These are phyloP conservation scores for Cyprinodon diabolis DNA, from an alignment of 2,797 vertebrate genomes.

Conservation along the genomic window DNA sequence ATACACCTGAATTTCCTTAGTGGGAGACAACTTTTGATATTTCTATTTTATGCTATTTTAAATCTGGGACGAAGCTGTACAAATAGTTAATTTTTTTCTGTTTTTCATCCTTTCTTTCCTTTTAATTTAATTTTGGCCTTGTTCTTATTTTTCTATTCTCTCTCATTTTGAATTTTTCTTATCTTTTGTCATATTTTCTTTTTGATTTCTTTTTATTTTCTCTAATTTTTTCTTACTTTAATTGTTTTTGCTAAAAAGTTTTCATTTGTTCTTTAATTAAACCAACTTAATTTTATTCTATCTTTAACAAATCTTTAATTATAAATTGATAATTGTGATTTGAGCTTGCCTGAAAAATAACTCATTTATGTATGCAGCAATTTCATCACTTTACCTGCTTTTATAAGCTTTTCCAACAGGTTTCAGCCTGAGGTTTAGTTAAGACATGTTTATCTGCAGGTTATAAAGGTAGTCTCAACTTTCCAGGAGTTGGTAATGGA, in stretches of 20 bases:
- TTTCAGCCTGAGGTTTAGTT: background rate
- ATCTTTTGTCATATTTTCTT: background rate
- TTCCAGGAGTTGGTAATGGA: slow-evolving; percentile 53
- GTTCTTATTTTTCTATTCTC: background rate
- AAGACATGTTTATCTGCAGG: slow-evolving; percentile 39
- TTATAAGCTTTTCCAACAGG: background rate
- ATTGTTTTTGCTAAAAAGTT: too few relatives aligned
- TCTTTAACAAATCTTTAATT: background rate
- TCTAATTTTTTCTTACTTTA: background rate
- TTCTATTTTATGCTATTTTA: slow-evolving; percentile 2
- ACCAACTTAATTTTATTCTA: too few relatives aligned
- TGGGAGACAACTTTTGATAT: too few relatives aligned
- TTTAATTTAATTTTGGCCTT: background rate
- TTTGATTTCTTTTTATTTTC: background rate
- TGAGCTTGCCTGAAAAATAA: background rate
- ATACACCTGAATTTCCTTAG: too few relatives aligned
- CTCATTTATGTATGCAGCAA: background rate
- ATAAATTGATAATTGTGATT: background rate
- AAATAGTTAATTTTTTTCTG: background rate
- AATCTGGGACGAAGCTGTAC: slow-evolving; percentile 49
- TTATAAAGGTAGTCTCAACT: slow-evolving; percentile 52
- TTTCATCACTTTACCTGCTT: background rate
- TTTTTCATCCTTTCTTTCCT: background rate
- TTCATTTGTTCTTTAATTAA: too few relatives aligned
- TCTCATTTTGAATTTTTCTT: background rate